These are phyloP conservation scores for Tachina lurida DNA, from an alignment of 2,888 invertebrate genomes.

Conservation along the genomic window DNA sequence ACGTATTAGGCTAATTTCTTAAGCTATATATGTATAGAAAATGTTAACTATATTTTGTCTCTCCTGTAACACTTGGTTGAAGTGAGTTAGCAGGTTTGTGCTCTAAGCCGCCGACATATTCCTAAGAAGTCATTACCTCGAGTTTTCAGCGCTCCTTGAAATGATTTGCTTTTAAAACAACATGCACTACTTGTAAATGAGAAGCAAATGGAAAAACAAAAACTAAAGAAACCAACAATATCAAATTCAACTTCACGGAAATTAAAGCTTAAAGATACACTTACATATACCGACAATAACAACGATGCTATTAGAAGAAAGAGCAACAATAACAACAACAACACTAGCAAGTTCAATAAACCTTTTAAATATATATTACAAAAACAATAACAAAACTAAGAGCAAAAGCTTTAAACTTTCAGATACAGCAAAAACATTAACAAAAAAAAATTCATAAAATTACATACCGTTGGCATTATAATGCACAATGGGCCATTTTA, in stretches of 20 bases:
- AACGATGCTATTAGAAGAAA: constrained; percentile 29
- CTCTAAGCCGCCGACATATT: too few relatives aligned
- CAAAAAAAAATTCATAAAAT: constrained; percentile 6
- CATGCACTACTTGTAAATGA: constrained; percentile 2
- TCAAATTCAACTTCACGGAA: constrained; percentile 47
- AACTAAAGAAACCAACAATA: constrained; percentile 13
- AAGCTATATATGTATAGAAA: too few relatives aligned
- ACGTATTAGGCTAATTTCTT: too few relatives aligned
- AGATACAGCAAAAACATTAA: constrained; percentile 22
- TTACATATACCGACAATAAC: constrained; percentile 20
- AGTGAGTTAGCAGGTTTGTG: too few relatives aligned
- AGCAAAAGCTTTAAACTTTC: constrained; percentile 55
- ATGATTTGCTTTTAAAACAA: neutral
- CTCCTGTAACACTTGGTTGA: too few relatives aligned
- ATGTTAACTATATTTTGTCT: too few relatives aligned
- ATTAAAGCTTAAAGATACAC: constrained; percentile 61
- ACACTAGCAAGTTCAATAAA: constrained; percentile 54
- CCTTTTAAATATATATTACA: constrained; percentile 18
- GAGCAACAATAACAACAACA: constrained; percentile 7
- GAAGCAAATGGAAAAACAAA: neutral
- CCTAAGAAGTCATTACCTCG: neutral
- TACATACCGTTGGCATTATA: constrained; percentile 1
- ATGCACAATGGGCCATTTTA: neutral
- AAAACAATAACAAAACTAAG: constrained; percentile 31
- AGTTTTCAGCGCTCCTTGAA: constrained; percentile 4